phyloP scores from a whole-genome alignment of 2,113 vertebrate species.

The Cavia porcellus region DNA sequence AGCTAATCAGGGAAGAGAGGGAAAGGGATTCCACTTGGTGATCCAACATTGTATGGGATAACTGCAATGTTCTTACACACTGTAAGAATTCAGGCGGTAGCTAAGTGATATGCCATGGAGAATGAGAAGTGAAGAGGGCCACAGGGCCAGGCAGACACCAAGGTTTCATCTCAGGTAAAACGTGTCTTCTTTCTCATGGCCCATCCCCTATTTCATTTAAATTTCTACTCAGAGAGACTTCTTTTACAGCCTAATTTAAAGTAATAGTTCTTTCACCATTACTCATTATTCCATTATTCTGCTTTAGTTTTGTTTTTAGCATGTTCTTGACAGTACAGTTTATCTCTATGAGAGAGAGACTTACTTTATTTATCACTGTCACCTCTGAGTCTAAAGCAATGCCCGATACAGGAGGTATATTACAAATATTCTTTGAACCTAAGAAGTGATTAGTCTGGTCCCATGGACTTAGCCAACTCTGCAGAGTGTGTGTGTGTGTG shows the following conservation, averaged over 20 bases:
- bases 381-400: background rate
- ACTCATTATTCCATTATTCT: background rate
- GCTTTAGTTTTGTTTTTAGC: background rate
- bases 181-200: background rate
- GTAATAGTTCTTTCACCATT: background rate
- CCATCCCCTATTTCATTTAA: background rate
- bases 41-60: background rate
- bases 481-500: background rate
- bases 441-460: background rate
- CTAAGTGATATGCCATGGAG: background rate
- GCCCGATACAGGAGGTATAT: background rate
- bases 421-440: background rate
- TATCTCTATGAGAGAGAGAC: background rate
- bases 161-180: background rate
- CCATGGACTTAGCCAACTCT: background rate
- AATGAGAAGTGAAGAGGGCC: background rate
- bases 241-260: background rate
- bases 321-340: background rate
- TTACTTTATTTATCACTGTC: background rate
- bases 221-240: background rate
- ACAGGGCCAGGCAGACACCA: background rate
- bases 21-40: background rate
- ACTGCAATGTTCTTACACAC: background rate
- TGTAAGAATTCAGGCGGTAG: background rate
- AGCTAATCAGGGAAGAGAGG: background rate